Conservation (phyloP, 2,888 invertebrate genomes). For the Ennomos fuscantarius region DNA sequence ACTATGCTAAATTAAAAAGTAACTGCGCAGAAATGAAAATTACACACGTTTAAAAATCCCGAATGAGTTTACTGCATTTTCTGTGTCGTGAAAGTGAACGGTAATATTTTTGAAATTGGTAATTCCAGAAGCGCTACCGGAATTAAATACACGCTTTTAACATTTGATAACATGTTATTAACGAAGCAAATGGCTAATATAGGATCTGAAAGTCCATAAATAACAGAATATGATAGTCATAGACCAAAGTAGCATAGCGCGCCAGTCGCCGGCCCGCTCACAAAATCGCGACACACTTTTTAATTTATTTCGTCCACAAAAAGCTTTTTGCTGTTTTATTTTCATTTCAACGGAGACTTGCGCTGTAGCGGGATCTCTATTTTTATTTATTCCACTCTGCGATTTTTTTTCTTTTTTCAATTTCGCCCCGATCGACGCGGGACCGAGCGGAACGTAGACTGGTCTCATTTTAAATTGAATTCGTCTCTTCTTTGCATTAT, state of each 20-base stretch:
- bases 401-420: slow-evolving; percentile 77
- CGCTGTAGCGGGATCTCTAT: slow-evolving; percentile 84
- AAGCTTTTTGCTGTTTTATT: slow-evolving; percentile 82
- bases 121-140: slow-evolving; percentile 25
- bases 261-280: slow-evolving; percentile 56
- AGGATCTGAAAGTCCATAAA: slow-evolving; percentile 44
- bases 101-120: slow-evolving; percentile 17
- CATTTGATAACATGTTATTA: slow-evolving; percentile 31
- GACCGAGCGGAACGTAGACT: slow-evolving; percentile 78
- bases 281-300: slow-evolving; percentile 82
- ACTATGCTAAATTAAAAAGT: slow-evolving; percentile 9
- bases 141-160: slow-evolving; percentile 26
- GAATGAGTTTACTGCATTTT: slow-evolving; percentile 12
- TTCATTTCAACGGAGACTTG: slow-evolving; percentile 84
- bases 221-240: slow-evolving; percentile 58
- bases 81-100: slow-evolving; percentile 20
- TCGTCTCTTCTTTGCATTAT: slow-evolving; percentile 75
- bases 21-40: too few species aligned
- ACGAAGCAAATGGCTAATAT: slow-evolving; percentile 23
- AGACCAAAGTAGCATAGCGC: slow-evolving; percentile 42
- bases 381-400: slow-evolving; percentile 80
- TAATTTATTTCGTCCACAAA: slow-evolving; percentile 85
- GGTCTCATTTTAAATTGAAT: slow-evolving; percentile 83
- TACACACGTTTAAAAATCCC: too few species aligned
- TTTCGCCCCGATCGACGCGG: slow-evolving; percentile 80